Conservation (phyloP, 53 echinoderm and acorn worm species). For the Temnopleurus reevesii region DNA sequence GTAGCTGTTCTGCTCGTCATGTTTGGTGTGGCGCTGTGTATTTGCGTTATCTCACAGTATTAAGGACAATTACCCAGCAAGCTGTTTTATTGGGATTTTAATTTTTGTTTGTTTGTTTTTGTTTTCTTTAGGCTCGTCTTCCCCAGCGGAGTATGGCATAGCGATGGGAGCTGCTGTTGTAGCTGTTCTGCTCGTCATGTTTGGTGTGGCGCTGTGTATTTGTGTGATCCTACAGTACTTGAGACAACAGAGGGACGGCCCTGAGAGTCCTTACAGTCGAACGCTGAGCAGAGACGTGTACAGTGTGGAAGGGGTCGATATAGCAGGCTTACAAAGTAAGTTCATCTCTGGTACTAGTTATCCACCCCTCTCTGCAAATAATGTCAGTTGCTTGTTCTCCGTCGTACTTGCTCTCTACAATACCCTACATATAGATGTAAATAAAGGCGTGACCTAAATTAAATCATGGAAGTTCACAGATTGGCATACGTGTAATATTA, state of each 20-base stretch:
- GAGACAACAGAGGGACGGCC: constrained; percentile 90
- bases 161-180: constrained; percentile 97
- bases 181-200: constrained; percentile 91
- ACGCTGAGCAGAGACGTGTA: constrained; percentile 92
- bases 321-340: constrained; percentile 72
- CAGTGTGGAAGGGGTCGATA: constrained; percentile 93
- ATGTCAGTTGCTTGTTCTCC: no score
- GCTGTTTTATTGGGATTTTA: no score
- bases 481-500: no score
- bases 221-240: constrained; percentile 94
- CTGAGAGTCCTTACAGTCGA: constrained; percentile 86
- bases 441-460: no score
- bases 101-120: no score
- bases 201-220: constrained; percentile 91
- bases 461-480: no score
- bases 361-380: no score
- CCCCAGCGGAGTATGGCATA: constrained; percentile 92
- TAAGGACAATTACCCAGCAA: no score
- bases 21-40: constrained; percentile 86
- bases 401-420: no score
- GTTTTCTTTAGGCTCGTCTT: constrained; percentile 58
- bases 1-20: constrained; percentile 89
- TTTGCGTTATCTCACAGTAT: constrained; percentile 87
- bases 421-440: no score
- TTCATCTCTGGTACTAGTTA: not conserved